Percentiles rank a stretch among this genome's conserved stretches.
Conservation (phyloP, 2,113 vertebrate species). For the Cyphomyrus plagiostoma region DNA sequence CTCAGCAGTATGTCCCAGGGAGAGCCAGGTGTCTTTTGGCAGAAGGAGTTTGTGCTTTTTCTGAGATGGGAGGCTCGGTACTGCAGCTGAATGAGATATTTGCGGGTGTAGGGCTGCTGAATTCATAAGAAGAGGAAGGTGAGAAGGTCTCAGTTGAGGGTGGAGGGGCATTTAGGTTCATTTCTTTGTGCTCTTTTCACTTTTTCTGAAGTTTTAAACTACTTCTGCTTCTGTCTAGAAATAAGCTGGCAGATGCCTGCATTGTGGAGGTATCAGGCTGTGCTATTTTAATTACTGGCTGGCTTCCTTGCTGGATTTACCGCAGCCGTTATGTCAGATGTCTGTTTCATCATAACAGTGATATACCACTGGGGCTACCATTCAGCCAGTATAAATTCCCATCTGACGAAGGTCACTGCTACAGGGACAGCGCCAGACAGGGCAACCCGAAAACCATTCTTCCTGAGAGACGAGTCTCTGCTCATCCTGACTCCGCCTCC, state of each 20-base stretch:
- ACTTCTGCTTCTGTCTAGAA: background rate
- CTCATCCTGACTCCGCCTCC: background rate
- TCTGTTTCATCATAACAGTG: background rate
- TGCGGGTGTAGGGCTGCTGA: background rate
- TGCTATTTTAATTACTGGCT: background rate
- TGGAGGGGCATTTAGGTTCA: background rate
- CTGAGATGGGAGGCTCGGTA: background rate
- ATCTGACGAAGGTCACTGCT: background rate
- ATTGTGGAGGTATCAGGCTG: background rate
- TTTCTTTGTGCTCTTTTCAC: background rate
- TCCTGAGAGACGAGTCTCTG: background rate
- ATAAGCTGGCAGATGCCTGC: background rate
- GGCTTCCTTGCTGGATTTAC: background rate
- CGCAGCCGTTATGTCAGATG: background rate
- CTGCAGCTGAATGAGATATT: background rate
- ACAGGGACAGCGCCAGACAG: conserved; percentile 1
- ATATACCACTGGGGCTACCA: background rate
- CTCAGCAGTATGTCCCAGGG: background rate
- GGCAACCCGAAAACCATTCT: background rate
- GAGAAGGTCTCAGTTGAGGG: background rate
- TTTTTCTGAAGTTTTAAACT: background rate
- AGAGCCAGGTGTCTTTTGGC: background rate
- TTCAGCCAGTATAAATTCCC: background rate
- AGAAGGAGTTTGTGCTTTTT: background rate
- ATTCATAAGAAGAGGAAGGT: background rate